Conservation (phyloP, 2,888 invertebrate species). For the Sarcophaga caerulescens region DNA sequence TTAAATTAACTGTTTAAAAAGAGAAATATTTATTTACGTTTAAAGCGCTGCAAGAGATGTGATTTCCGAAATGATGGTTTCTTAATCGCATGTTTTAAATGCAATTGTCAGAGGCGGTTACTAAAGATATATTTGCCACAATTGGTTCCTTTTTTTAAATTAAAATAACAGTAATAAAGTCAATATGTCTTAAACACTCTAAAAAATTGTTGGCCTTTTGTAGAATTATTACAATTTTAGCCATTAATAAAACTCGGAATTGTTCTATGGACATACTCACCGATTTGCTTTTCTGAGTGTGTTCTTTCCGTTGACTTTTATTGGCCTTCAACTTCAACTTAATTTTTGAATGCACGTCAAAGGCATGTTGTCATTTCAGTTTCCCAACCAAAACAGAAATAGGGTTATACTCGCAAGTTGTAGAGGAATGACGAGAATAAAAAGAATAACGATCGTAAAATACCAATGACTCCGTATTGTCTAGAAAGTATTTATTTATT, state of each 20-base stretch:
- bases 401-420: not conserved
- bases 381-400: not conserved
- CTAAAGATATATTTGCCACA: constrained; percentile 12
- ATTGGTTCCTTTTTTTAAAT: constrained; percentile 20
- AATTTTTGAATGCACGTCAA: constrained; percentile 18
- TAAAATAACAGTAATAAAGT: not conserved
- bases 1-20: constrained; percentile 44
- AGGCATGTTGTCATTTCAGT: constrained; percentile 17
- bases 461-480: constrained; percentile 60
- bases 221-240: too few relatives aligned
- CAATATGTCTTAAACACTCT: not conserved
- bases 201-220: too few relatives aligned
- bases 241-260: too few relatives aligned
- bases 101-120: constrained; percentile 37
- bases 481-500: constrained; percentile 56
- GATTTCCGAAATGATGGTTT: constrained; percentile 35
- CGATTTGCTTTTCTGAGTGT: not conserved
- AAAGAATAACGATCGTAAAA: constrained; percentile 48
- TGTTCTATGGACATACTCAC: too few relatives aligned
- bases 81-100: too few relatives aligned
- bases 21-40: not conserved
- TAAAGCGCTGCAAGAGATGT: not conserved
- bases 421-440: not conserved
- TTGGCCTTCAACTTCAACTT: not conserved
- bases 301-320: not conserved